Percentiles rank a stretch among this genome's conserved stretches.
phyloP scores from a whole-genome alignment of 2,113 vertebrate species.

The Amphilophus citrinellus region DNA sequence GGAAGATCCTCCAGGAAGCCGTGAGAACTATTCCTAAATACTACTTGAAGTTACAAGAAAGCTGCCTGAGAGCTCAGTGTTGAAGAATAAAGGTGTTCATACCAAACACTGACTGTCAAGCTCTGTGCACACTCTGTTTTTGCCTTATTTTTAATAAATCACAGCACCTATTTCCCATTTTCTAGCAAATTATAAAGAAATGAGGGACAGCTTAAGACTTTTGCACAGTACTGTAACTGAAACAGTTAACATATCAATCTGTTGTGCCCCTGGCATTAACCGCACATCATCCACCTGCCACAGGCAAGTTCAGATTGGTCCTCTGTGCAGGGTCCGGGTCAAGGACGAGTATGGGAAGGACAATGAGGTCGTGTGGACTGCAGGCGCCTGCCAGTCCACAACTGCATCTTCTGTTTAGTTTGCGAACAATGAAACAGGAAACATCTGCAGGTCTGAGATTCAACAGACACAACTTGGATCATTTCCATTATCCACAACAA shows the following conservation, averaged over 20 bases:
- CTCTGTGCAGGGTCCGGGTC: neutral
- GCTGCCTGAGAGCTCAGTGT: too few relatives aligned
- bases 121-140: too few relatives aligned
- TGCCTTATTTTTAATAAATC: neutral
- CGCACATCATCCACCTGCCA: neutral
- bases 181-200: too few relatives aligned
- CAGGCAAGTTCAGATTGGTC: neutral
- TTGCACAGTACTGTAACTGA: neutral
- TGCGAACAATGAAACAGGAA: slow-evolving; percentile 80
- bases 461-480: slow-evolving; percentile 56
- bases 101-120: too few relatives aligned
- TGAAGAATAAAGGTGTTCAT: too few relatives aligned
- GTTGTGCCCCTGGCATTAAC: neutral
- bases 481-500: slow-evolving; percentile 31
- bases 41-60: too few relatives aligned
- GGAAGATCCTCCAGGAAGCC: too few relatives aligned
- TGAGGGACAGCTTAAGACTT: too few relatives aligned
- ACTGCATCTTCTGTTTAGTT: slow-evolving; percentile 70
- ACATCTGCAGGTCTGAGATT: slow-evolving; percentile 71
- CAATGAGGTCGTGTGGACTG: neutral
- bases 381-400: slow-evolving; percentile 59
- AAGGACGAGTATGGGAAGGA: slow-evolving; percentile 41
- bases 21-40: too few relatives aligned
- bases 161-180: neutral
- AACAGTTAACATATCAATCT: neutral